Conservation (phyloP, 2,888 invertebrate species). For the Mechanitis messenoides region DNA sequence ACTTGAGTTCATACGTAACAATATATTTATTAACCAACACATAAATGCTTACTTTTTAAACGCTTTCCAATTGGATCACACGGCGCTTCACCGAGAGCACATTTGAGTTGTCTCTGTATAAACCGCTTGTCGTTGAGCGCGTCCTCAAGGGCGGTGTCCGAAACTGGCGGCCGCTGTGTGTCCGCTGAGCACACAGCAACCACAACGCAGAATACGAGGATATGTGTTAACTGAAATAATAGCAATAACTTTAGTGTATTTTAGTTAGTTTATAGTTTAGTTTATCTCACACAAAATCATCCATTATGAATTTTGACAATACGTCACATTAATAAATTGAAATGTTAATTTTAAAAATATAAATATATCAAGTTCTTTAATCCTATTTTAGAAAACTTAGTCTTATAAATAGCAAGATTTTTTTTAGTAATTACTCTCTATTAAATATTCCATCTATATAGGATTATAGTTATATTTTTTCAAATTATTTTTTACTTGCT, state of each 20-base stretch:
- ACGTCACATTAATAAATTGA: neutral
- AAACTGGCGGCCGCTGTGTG: conserved; percentile 66
- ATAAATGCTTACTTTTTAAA: conserved; percentile 80
- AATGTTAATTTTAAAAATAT: no score
- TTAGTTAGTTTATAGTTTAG: neutral
- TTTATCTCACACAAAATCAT: neutral
- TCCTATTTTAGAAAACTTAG: no score
- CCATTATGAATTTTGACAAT: conserved; percentile 2
- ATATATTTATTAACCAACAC: no score
- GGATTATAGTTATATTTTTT: no score
- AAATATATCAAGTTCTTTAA: no score
- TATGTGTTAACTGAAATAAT: conserved; percentile 42
- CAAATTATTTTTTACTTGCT: no score
- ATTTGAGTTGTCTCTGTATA: conserved; percentile 82
- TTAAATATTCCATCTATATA: no score
- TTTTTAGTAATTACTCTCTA: no score
- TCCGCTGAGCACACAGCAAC: conserved; percentile 44
- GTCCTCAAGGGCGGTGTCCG: conserved; percentile 81
- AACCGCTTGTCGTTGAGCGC: conserved; percentile 83
- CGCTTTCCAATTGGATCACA: conserved; percentile 85
- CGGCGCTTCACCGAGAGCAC: conserved; percentile 83
- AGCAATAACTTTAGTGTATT: neutral
- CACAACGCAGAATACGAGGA: conserved; percentile 41
- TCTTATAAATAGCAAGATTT: no score
- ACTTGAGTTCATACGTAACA: no score